Conservation (phyloP, 2,888 invertebrate species). For the Leucophora obtusa region DNA sequence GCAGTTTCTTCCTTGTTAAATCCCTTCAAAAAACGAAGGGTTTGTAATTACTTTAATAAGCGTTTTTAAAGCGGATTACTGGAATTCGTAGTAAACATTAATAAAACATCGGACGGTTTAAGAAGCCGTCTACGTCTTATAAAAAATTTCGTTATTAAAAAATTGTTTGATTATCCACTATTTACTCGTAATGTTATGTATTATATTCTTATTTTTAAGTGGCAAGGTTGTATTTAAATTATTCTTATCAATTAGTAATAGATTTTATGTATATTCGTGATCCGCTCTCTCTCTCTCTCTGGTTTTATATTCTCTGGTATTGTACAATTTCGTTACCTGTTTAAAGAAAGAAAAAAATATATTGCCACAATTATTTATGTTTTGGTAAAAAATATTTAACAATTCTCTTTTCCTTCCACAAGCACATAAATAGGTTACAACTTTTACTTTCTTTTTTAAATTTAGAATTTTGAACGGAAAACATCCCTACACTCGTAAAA, state of each 20-base stretch:
- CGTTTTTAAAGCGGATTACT: background rate
- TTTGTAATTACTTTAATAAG: background rate
- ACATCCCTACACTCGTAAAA: too few relatives aligned
- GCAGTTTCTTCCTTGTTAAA: background rate
- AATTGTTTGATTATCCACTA: background rate
- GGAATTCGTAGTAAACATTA: conserved; percentile 43
- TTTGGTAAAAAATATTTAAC: too few relatives aligned
- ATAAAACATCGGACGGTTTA: conserved; percentile 39
- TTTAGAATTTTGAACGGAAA: too few relatives aligned
- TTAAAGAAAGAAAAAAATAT: background rate
- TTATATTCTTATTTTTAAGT: background rate
- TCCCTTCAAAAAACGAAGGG: conserved; percentile 29
- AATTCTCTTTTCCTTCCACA: too few relatives aligned
- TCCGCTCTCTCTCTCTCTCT: background rate
- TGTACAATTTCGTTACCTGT: conserved; percentile 53
- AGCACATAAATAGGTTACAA: too few relatives aligned
- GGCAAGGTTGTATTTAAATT: background rate
- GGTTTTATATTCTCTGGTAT: conserved; percentile 21
- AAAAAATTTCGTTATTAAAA: background rate
- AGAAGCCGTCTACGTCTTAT: conserved; percentile 13
- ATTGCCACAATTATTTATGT: too few relatives aligned
- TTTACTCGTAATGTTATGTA: background rate
- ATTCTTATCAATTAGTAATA: conserved; percentile 23
- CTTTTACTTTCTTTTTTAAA: too few relatives aligned
- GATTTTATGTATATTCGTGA: background rate